Evolutionary conservation across 2,113 vertebrate genomes (phyloP).

Genomic region (Apteryx owenii): DNA sequence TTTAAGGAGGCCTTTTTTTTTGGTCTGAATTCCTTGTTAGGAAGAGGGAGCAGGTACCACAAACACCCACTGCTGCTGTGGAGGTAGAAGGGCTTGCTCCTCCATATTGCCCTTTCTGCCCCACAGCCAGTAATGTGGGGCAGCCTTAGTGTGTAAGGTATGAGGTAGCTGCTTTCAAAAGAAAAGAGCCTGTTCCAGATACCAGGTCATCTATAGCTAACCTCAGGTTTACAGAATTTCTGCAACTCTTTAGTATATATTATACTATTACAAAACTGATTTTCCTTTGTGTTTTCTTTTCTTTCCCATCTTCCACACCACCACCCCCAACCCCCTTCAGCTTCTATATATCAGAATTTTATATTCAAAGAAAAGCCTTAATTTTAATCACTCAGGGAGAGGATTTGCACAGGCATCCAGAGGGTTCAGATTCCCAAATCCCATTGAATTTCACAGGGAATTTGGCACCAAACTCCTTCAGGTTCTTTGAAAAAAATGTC

Average conservation of each 20-base stretch:
- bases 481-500: background rate
- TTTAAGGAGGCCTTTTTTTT: background rate
- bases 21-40: background rate
- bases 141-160: background rate
- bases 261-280: background rate
- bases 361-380: background rate
- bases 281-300: background rate
- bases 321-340: background rate
- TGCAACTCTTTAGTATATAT: background rate
- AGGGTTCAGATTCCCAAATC: background rate
- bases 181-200: background rate
- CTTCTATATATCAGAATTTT: background rate
- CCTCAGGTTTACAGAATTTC: background rate
- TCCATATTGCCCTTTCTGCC: background rate
- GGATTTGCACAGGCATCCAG: background rate
- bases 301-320: background rate
- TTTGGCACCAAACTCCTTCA: background rate
- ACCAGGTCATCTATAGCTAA: background rate
- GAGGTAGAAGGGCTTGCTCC: background rate
- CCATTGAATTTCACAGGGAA: constrained; percentile 8
- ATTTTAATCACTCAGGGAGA: background rate
- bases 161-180: background rate
- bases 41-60: background rate
- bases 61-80: background rate
- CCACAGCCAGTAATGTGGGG: background rate